A percentile compares a stretch with the other conserved stretches of the same genome.
Conservation (phyloP, 2,797 vertebrate genomes). For the Aotus griseimembra region DNA sequence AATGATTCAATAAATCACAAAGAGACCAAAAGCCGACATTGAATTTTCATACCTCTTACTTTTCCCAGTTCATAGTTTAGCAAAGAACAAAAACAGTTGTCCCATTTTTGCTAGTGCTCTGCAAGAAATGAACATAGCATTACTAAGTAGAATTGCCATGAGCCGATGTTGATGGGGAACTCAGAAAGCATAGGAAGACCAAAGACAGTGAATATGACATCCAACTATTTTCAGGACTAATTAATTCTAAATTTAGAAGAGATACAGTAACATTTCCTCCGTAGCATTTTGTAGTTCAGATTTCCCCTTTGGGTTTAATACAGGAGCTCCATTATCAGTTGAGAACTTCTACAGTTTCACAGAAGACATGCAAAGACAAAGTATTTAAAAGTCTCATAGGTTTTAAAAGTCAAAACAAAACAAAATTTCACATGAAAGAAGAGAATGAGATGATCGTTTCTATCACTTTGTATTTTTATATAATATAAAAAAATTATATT, state of each 20-base stretch:
- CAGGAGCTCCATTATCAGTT: not conserved
- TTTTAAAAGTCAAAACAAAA: not conserved
- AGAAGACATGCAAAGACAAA: not conserved
- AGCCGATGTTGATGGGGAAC: not conserved
- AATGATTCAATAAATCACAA: not conserved
- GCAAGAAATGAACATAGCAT: not conserved
- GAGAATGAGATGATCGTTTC: not conserved
- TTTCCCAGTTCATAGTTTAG: conserved; percentile 25
- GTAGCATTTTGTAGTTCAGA: not conserved
- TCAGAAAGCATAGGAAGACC: not conserved
- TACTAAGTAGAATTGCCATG: not conserved
- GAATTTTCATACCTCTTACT: not conserved
- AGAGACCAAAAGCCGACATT: not conserved
- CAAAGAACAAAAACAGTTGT: not conserved
- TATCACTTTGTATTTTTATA: too few relatives aligned
- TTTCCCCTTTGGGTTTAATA: not conserved
- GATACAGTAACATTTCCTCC: not conserved
- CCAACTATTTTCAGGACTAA: not conserved
- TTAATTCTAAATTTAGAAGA: not conserved
- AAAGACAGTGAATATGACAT: not conserved
- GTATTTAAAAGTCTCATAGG: not conserved
- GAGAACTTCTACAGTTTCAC: not conserved
- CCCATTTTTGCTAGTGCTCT: not conserved
- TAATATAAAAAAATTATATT: too few relatives aligned
- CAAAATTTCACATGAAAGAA: not conserved